Evolutionary conservation across 2,113 vertebrate species (phyloP).

Genomic region (Chlorodrepanis virens): DNA sequence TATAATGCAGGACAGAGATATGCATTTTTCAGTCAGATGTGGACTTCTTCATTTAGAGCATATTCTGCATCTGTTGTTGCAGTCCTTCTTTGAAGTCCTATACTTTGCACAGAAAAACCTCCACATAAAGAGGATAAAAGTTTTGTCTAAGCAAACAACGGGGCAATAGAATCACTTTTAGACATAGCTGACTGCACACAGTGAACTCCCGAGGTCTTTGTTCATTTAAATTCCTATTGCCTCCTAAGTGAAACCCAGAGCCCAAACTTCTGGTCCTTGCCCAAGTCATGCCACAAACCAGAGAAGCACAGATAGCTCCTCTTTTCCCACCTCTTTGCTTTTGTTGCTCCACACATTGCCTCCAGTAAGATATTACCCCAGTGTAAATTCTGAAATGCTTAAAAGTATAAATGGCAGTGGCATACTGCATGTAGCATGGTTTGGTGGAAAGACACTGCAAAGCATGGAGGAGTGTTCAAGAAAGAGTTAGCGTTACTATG

Average conservation of each 20-base stretch:
- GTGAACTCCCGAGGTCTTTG: fast-evolving
- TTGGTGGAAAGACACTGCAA: background rate
- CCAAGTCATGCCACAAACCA: background rate
- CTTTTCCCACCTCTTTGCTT: background rate
- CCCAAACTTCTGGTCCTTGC: fast-evolving
- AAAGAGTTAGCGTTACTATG: background rate
- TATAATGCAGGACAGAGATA: background rate
- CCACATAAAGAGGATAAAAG: background rate
- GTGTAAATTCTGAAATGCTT: background rate
- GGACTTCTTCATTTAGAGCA: background rate
- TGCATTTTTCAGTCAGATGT: background rate
- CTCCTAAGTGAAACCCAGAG: background rate
- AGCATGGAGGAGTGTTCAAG: background rate
- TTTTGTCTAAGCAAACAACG: background rate
- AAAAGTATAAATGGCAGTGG: background rate
- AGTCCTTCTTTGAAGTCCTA: background rate
- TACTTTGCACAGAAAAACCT: background rate
- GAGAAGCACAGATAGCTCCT: background rate
- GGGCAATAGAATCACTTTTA: background rate
- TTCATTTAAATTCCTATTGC: background rate
- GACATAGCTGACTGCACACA: background rate
- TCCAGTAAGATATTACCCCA: background rate
- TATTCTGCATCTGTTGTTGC: background rate
- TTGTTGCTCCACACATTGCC: background rate
- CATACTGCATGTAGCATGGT: background rate